Evolutionary conservation across 2,888 invertebrate species (phyloP).

Genomic region (Apotomis turbidana): DNA sequence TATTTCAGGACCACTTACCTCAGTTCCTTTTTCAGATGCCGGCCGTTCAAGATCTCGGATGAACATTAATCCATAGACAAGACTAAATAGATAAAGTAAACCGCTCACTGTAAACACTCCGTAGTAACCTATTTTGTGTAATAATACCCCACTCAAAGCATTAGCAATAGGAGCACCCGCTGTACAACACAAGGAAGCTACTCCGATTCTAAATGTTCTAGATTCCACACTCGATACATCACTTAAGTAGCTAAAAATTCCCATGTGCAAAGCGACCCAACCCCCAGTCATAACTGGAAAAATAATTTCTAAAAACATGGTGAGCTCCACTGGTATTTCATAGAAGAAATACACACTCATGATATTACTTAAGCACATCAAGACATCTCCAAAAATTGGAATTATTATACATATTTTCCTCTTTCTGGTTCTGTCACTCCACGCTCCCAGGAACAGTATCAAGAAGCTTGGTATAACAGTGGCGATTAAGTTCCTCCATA

Average conservation of each 20-base stretch:
- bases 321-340: conserved; percentile 63
- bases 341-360: conserved; percentile 65
- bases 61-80: conserved; percentile 71
- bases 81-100: conserved; percentile 68
- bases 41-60: conserved; percentile 69
- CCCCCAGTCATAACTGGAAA: conserved; percentile 66
- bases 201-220: conserved; percentile 84
- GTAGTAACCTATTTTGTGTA: conserved; percentile 77
- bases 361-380: conserved; percentile 77
- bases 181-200: conserved; percentile 76
- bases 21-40: conserved; percentile 48
- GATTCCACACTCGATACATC: conserved; percentile 69
- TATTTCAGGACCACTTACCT: conserved; percentile 50
- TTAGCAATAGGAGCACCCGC: conserved; percentile 73
- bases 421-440: conserved; percentile 84
- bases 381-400: conserved; percentile 81
- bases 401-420: conserved; percentile 83
- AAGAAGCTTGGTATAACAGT: conserved; percentile 81
- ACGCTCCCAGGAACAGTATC: conserved; percentile 84
- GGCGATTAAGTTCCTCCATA: conserved; percentile 81
- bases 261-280: conserved; percentile 65
- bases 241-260: conserved; percentile 75
- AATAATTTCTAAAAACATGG: conserved; percentile 59
- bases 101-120: conserved; percentile 78
- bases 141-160: conserved; percentile 70